Evolutionary conservation across 2,113 vertebrate species (phyloP).

Genomic region (Limnothrissa miodon): DNA sequence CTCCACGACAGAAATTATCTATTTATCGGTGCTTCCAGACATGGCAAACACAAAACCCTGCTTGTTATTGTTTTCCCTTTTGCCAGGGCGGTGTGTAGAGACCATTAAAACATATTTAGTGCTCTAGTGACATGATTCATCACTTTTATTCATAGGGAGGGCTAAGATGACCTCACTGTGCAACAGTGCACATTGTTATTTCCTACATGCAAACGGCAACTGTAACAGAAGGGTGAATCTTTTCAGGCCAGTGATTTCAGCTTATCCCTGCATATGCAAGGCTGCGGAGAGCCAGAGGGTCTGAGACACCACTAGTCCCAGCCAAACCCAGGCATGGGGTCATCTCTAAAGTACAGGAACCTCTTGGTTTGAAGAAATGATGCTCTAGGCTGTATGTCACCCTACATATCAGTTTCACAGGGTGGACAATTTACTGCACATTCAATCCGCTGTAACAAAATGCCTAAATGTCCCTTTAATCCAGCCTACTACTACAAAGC

Average conservation of each 20-base stretch:
- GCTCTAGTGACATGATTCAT: not conserved
- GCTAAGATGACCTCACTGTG: not conserved
- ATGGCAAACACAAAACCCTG: not conserved
- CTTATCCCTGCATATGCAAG: not conserved
- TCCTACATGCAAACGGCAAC: slow-evolving; percentile 10
- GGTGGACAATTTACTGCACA: not conserved
- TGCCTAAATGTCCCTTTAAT: not conserved
- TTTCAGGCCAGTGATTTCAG: not conserved
- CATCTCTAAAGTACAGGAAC: not conserved
- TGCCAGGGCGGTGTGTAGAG: not conserved
- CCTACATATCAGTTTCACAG: not conserved
- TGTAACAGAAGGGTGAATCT: not conserved
- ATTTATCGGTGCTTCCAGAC: not conserved
- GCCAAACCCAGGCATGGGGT: not conserved
- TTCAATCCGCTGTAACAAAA: not conserved
- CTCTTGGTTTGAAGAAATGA: not conserved
- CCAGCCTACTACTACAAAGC: not conserved
- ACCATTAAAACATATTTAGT: not conserved
- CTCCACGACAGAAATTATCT: not conserved
- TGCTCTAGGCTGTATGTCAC: not conserved
- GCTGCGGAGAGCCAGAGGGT: not conserved
- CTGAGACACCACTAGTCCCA: not conserved
- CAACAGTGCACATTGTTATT: not conserved
- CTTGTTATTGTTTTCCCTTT: not conserved
- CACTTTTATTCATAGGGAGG: not conserved